Evolutionary conservation across 1,140 invertebrate species (phyloP).

Genomic region (Dysdera silvatica): DNA sequence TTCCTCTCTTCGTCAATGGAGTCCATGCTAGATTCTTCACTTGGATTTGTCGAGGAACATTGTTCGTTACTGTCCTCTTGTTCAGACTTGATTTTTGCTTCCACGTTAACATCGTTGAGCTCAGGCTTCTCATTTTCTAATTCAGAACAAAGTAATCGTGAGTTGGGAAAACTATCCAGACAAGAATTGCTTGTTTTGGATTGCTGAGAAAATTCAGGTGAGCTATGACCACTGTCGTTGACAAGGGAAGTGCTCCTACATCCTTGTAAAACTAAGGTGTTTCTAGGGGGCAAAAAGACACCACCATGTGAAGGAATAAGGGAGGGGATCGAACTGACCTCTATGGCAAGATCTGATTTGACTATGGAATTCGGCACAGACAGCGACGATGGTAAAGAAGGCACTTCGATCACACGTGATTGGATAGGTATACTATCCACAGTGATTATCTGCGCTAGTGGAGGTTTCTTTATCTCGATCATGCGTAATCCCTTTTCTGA

Average conservation of each 20-base stretch:
- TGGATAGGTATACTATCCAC: constrained; percentile 27
- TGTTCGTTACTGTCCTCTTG: constrained; percentile 7
- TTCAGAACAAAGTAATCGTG: no score
- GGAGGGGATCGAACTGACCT: constrained; percentile 14
- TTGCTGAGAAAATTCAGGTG: no score
- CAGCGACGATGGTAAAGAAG: constrained; percentile 22
- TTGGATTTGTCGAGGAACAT: constrained; percentile 2
- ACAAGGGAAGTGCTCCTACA: background rate
- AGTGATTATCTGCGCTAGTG: constrained; percentile 30
- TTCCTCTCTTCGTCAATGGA: constrained; percentile 25
- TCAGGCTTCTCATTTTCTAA: no score
- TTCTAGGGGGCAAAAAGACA: constrained; percentile 1
- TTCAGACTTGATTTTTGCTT: background rate
- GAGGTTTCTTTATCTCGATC: constrained; percentile 18
- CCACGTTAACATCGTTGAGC: background rate
- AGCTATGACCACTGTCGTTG: constrained; percentile 7
- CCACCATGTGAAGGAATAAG: constrained; percentile 21
- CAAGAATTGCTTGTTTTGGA: no score
- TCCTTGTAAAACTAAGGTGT: constrained; percentile 8
- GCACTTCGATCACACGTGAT: constrained; percentile 29
- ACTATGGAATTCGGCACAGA: constrained; percentile 25
- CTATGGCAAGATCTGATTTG: constrained; percentile 16
- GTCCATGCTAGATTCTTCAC: constrained; percentile 27
- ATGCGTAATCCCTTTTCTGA: constrained; percentile 17
- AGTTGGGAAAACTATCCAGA: no score